phyloP scores from a whole-genome alignment of 2,888 invertebrate species.

The Smittia sp. region DNA sequence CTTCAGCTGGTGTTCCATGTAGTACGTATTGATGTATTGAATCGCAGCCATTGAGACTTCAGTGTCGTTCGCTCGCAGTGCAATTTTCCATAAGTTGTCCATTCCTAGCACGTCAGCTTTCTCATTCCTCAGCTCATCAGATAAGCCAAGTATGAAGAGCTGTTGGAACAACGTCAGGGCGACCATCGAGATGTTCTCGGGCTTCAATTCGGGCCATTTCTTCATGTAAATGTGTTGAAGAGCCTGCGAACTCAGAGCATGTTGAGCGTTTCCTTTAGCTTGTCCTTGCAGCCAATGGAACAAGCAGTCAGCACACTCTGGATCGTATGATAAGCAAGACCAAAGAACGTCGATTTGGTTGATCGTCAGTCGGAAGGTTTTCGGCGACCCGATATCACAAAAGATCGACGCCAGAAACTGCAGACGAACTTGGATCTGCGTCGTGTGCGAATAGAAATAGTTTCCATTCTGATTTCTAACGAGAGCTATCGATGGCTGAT shows the following conservation, averaged over 20 bases:
- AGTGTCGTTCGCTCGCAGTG: conserved; percentile 83
- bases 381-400: conserved; percentile 85
- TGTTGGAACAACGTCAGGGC: conserved; percentile 89
- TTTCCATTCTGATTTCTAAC: conserved; percentile 49
- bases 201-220: conserved; percentile 83
- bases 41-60: conserved; percentile 94
- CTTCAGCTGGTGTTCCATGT: conserved; percentile 87
- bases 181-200: conserved; percentile 88
- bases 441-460: conserved; percentile 69
- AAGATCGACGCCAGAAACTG: conserved; percentile 91
- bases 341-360: conserved; percentile 90
- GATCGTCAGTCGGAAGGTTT: conserved; percentile 76
- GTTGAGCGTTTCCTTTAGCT: conserved; percentile 87
- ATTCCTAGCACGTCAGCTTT: conserved; percentile 73
- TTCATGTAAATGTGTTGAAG: conserved; percentile 82
- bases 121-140: conserved; percentile 48
- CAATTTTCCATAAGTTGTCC: conserved; percentile 94
- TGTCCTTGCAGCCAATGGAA: conserved; percentile 92
- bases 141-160: conserved; percentile 74
- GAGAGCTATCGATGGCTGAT: conserved; percentile 44
- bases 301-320: conserved; percentile 85
- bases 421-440: conserved; percentile 85
- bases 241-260: conserved; percentile 84
- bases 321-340: conserved; percentile 83
- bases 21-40: conserved; percentile 89